These are phyloP conservation scores for Cecidostiba fungosa DNA, from an alignment of 2,888 invertebrate genomes.

Conservation along the genomic window DNA sequence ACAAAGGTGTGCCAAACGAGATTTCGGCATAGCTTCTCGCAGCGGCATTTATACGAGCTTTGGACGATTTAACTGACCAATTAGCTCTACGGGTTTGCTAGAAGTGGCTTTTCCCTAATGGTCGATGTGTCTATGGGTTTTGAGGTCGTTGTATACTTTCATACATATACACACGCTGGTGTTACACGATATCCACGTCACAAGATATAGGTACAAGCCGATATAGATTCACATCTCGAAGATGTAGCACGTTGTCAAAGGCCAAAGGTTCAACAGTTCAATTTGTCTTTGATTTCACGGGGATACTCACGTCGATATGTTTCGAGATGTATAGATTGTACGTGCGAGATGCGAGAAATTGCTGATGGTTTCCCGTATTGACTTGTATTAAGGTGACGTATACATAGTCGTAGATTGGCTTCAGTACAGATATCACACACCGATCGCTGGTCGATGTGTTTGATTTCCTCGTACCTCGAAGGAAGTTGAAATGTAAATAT, in stretches of 20 bases:
- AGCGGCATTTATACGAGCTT: constrained; percentile 16
- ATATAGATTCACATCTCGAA: background rate
- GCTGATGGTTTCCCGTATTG: constrained; percentile 10
- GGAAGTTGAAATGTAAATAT: background rate
- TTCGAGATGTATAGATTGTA: background rate
- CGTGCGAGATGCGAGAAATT: background rate
- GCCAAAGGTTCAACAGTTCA: background rate
- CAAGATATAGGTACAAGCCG: background rate
- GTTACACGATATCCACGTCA: background rate
- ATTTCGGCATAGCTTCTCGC: constrained; percentile 22
- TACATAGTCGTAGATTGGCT: background rate
- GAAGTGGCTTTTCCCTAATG: background rate
- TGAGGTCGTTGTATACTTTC: too few relatives aligned
- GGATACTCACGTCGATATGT: background rate
- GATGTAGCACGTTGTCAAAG: background rate
- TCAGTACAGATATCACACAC: background rate
- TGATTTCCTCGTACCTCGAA: background rate
- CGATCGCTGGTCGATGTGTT: background rate
- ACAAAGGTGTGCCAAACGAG: constrained; percentile 7
- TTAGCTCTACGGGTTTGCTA: constrained; percentile 16
- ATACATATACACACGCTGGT: background rate
- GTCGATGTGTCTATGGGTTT: background rate
- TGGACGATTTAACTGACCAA: constrained; percentile 48
- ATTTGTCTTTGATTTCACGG: constrained; percentile 25
- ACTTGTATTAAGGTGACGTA: background rate